Base-by-base conservation (phyloP, 2,888 invertebrate genomes). In the Diadegma fenestrale region DNA sequence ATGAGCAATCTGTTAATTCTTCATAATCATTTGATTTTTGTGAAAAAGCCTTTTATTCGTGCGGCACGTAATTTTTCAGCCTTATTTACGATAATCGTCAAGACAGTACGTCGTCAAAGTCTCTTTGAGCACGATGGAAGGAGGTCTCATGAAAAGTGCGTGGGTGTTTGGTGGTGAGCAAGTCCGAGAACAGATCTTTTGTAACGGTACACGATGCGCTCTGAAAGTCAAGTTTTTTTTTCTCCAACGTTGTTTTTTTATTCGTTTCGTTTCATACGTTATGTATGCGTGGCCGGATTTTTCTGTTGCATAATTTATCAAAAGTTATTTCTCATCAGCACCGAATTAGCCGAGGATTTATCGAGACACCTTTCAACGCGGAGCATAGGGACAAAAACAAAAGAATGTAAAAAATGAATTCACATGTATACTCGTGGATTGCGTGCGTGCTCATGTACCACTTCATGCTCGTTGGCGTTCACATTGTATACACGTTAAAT, bases 171-270 rank as follows among this genome's bases (percentile, higher is more conserved):
- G 26, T 10, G 48, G 76, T 22, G 64, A 85, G 79, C 82, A 80
- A 82, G 66, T 82, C 72, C 33, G 63, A 64, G 64, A 69, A 48
- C 61, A 66, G 76, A 79, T 80, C 79, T 85, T 85, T 85, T 82
- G 85, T 80, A 85, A 85, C 82, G 85, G 85, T 80, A 72, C 41
- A 66, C 66, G 54, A 69, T 77, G 72, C 58, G 73, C 71, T 82
- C 72, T 33, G 64, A 82, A 82, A 76, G 76, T 75, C 79, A 43
- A 48, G 71, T 69, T 64, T 61, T 69, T 64, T 61, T 73, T 64
- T 48, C 48, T 78, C 58, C 58, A 33, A 54, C 10, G 22, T 43
- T 76, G 43, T 14, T 72, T n/a, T 26, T 64, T 73, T 37, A 71
- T 72, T 10, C 45, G 66, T 45, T 69, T 17, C 1, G 22, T 45